Percentiles rank a stretch among this genome's conserved stretches.
Conservation (phyloP, 2,113 vertebrate genomes). For the Melanerpes formicivorus region DNA sequence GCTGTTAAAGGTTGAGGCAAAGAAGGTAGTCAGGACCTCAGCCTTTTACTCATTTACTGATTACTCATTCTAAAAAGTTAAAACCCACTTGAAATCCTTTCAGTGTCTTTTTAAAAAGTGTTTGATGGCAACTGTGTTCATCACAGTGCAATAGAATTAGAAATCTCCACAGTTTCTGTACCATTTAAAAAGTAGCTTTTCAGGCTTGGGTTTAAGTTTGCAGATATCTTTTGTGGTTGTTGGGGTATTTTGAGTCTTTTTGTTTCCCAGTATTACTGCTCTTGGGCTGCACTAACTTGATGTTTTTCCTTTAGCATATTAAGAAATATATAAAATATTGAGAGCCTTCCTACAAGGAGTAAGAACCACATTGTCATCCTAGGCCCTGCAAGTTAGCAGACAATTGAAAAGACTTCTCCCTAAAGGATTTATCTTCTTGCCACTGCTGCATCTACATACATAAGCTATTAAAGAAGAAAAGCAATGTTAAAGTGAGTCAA, state of each 20-base stretch:
- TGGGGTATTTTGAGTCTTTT: background rate
- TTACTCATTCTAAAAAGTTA: background rate
- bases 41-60: too few relatives aligned
- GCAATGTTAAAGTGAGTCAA: background rate
- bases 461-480: background rate
- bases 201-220: background rate
- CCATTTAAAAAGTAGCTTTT: background rate
- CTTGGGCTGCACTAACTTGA: background rate
- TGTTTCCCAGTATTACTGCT: background rate
- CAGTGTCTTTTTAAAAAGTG: background rate
- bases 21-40: too few relatives aligned
- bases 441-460: background rate
- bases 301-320: background rate
- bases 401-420: background rate
- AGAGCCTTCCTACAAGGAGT: background rate
- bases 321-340: background rate
- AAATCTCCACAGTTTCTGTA: background rate
- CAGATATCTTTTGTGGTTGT: background rate
- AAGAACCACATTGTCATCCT: background rate
- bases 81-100: slow-evolving; percentile 28
- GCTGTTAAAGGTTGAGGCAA: too few relatives aligned
- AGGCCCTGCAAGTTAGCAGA: background rate
- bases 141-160: background rate
- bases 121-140: background rate
- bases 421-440: background rate